phyloP scores from a whole-genome alignment of 2,888 invertebrate species.

The Sepioteuthis lessoniana region DNA sequence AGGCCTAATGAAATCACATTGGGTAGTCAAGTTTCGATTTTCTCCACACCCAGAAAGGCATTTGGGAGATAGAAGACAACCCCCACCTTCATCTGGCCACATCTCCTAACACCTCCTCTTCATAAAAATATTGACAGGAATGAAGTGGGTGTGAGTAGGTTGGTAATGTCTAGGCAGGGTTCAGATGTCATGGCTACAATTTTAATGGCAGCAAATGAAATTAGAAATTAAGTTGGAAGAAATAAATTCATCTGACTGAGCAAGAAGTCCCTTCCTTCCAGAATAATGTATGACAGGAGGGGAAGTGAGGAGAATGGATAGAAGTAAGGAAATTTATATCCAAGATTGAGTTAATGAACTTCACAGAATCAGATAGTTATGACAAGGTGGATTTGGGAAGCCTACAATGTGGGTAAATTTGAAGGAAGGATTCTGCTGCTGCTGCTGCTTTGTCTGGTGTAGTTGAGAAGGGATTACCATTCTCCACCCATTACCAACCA shows the following conservation, averaged over 20 bases:
- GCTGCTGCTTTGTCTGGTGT: neutral
- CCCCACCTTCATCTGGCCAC: too few relatives aligned
- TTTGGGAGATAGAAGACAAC: too few relatives aligned
- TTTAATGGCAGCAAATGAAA: neutral
- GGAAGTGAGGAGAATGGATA: neutral
- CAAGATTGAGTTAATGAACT: neutral
- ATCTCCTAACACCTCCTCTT: too few relatives aligned
- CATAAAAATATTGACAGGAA: neutral
- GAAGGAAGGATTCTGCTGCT: neutral
- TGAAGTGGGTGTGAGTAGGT: neutral
- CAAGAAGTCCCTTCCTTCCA: too few relatives aligned
- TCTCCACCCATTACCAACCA: neutral
- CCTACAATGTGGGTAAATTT: neutral
- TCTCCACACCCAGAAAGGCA: too few relatives aligned
- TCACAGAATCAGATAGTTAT: neutral
- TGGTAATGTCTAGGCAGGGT: neutral
- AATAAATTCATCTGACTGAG: neutral
- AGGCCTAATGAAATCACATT: neutral
- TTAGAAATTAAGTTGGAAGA: constrained; percentile 21
- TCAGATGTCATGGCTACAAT: constrained; percentile 33
- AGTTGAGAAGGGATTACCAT: neutral
- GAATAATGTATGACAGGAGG: neutral
- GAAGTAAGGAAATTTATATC: neutral
- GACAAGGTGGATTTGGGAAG: neutral
- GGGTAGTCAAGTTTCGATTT: neutral